These are phyloP conservation scores for Denticeps clupeoides DNA, from an alignment of 2,797 vertebrate genomes.

Conservation along the genomic window DNA sequence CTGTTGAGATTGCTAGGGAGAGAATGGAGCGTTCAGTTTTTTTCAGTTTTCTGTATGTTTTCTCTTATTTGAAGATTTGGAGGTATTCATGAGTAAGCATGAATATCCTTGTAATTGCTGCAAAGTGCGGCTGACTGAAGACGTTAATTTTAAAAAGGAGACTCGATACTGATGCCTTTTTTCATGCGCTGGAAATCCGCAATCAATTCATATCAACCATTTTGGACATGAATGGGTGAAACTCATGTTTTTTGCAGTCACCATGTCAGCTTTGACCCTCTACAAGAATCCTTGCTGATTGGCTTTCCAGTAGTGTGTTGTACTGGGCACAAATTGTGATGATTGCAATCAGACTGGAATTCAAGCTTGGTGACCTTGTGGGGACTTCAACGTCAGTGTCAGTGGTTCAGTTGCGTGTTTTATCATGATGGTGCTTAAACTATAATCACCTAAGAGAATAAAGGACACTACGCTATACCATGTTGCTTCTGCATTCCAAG, in stretches of 20 bases:
- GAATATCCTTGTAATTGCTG: no score
- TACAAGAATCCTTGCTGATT: not conserved
- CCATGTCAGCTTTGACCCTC: not conserved
- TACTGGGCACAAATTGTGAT: constrained; percentile 13
- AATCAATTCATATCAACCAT: no score
- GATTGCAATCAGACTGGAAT: constrained; percentile 28
- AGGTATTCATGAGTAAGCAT: no score
- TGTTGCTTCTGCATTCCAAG: not conserved
- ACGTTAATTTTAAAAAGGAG: no score
- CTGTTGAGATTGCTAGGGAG: no score
- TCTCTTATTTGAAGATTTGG: no score
- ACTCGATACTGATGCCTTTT: no score
- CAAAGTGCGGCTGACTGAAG: no score
- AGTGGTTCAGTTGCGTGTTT: not conserved
- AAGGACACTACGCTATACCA: no score
- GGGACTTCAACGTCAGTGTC: not conserved
- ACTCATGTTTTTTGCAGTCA: not conserved
- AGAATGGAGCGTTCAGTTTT: no score
- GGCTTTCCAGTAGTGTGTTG: not conserved
- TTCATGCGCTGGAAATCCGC: no score
- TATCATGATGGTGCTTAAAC: constrained; percentile 2
- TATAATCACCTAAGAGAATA: not conserved
- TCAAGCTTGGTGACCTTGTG: constrained; percentile 10
- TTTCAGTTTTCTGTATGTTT: no score
- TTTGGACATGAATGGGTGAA: not conserved